phyloP scores from a whole-genome alignment of 2,797 vertebrate species.

The Xiphophorus birchmanni region DNA sequence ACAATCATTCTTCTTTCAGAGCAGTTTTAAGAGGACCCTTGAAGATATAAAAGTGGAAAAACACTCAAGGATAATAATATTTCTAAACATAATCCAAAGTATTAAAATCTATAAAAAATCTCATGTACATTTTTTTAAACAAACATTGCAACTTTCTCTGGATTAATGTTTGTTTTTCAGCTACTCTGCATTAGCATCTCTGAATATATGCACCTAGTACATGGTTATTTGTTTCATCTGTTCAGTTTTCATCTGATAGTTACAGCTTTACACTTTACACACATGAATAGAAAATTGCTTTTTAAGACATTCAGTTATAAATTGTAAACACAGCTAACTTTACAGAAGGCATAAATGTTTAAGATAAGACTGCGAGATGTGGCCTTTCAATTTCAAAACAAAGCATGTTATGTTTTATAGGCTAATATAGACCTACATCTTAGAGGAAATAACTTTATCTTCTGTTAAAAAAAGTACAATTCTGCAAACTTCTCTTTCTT shows the following conservation, averaged over 20 bases:
- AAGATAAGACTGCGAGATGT: background rate
- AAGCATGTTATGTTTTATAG: background rate
- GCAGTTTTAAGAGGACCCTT: background rate
- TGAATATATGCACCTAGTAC: background rate
- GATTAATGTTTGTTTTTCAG: background rate
- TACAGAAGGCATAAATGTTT: background rate
- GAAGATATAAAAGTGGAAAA: background rate
- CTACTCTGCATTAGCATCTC: background rate
- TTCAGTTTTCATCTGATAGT: background rate
- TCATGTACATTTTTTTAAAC: background rate
- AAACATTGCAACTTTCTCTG: background rate
- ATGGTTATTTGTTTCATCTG: background rate
- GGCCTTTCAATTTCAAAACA: background rate
- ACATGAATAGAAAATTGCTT: background rate
- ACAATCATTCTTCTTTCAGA: background rate
- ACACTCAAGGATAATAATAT: background rate
- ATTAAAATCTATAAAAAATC: background rate
- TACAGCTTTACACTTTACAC: background rate
- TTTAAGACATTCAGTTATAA: background rate
- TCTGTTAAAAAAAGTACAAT: constrained; percentile 18
- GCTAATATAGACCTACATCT: constrained; percentile 25
- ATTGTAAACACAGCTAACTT: background rate
- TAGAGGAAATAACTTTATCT: constrained; percentile 36
- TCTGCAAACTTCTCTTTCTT: constrained; percentile 18
- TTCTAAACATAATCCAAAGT: background rate